Conservation (phyloP, 2,113 vertebrate genomes). For the Mungos mungo region DNA sequence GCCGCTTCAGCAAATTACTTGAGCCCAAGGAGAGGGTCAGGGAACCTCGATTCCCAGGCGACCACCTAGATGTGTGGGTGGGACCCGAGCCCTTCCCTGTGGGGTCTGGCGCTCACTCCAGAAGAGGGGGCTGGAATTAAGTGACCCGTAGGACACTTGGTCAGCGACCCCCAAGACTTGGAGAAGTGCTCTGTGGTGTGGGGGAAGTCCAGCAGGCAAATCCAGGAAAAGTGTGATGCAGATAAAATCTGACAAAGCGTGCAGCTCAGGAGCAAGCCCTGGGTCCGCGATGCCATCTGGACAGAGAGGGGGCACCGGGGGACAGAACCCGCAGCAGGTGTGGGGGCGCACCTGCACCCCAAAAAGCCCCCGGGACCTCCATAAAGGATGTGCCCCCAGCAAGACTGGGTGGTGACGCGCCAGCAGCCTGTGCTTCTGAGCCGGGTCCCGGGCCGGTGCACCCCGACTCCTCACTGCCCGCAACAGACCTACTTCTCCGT, state of each 20-base stretch:
- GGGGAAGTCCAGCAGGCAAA: too few species aligned
- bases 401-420: fast-evolving
- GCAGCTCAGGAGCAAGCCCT: background rate
- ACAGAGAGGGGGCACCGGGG: background rate
- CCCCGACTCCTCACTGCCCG: background rate
- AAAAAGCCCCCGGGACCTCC: fast-evolving
- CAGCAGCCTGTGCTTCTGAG: background rate
- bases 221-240: background rate
- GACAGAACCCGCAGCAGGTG: fast-evolving
- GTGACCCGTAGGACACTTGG: fast-evolving
- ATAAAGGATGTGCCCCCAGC: fast-evolving
- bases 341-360: fast-evolving
- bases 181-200: background rate
- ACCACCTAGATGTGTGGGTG: too few species aligned
- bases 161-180: background rate
- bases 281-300: fast-evolving
- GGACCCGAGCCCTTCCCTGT: background rate
- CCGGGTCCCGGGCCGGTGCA: background rate
- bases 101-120: background rate
- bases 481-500: fast-evolving
- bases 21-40: fast-evolving
- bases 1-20: fast-evolving
- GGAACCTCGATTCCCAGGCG: background rate
- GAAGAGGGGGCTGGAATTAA: fast-evolving
- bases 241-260: background rate